These are phyloP conservation scores for Crematogaster levior DNA, from an alignment of 2,888 invertebrate species.

Conservation along the genomic window DNA sequence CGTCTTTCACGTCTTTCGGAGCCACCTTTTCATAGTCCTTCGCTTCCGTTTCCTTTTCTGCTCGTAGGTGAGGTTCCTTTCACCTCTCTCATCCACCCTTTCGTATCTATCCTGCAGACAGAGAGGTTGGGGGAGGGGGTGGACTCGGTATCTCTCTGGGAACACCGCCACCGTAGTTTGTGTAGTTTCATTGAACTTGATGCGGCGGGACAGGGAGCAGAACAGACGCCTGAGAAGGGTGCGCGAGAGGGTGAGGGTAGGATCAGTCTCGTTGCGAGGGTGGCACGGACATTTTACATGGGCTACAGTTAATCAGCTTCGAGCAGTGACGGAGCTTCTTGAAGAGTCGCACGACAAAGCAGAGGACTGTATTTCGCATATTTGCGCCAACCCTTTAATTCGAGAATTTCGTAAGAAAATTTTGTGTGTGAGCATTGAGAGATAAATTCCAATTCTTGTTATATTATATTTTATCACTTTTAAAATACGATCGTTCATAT, in stretches of 20 bases:
- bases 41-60: constrained; percentile 64
- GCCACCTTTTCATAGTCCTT: constrained; percentile 43
- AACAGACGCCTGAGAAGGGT: constrained; percentile 52
- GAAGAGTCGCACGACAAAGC: constrained; percentile 13
- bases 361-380: constrained; percentile 21
- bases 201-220: constrained; percentile 40
- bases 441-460: neutral
- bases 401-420: neutral
- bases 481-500: neutral
- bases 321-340: constrained; percentile 29
- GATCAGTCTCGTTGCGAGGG: constrained; percentile 51
- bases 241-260: constrained; percentile 8
- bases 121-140: neutral
- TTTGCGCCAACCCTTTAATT: neutral
- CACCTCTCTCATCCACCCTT: constrained; percentile 38
- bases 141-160: constrained; percentile 53
- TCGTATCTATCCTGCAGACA: constrained; percentile 56
- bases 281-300: constrained; percentile 36
- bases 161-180: constrained; percentile 60
- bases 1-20: constrained; percentile 29
- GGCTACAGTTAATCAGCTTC: constrained; percentile 49
- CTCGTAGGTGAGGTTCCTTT: constrained; percentile 37
- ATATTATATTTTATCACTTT: neutral
- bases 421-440: neutral
- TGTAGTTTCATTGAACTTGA: constrained; percentile 70